These are phyloP conservation scores for Abrostola tripartita DNA, from an alignment of 2,888 invertebrate genomes.

Conservation along the genomic window DNA sequence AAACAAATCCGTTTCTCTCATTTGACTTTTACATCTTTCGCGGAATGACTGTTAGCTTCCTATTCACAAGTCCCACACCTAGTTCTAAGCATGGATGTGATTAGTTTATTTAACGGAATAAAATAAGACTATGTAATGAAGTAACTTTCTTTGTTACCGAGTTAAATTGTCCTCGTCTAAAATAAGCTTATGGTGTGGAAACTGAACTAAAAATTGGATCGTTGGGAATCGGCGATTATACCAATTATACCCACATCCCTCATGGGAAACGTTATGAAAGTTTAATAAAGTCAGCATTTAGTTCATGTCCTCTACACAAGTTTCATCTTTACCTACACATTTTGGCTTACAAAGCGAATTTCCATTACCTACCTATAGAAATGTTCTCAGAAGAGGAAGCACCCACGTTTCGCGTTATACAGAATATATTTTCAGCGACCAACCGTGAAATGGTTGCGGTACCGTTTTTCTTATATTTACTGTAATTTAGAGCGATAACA, in stretches of 20 bases:
- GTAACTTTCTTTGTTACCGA: neutral
- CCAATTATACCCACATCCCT: conserved; percentile 53
- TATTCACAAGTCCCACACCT: conserved; percentile 15
- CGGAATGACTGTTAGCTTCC: conserved; percentile 17
- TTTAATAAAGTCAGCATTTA: conserved; percentile 51
- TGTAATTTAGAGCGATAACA: conserved; percentile 35
- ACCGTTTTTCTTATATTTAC: conserved; percentile 36
- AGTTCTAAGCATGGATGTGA: conserved; percentile 24
- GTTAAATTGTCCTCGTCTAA: conserved; percentile 19
- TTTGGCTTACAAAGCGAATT: conserved; percentile 34
- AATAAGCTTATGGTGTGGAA: conserved; percentile 24
- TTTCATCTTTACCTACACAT: conserved; percentile 29
- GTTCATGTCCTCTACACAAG: conserved; percentile 49
- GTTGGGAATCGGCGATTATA: conserved; percentile 19
- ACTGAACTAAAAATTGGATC: conserved; percentile 34
- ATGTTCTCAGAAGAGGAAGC: conserved; percentile 35
- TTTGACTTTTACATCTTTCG: conserved; percentile 44
- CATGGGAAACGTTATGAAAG: conserved; percentile 48
- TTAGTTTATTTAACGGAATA: conserved; percentile 36
- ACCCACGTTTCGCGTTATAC: conserved; percentile 19
- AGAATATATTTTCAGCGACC: conserved; percentile 29
- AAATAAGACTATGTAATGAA: conserved; percentile 7
- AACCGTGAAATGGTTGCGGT: conserved; percentile 35
- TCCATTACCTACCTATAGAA: conserved; percentile 37
- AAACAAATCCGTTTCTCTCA: conserved; percentile 32